Evolutionary conservation across 2,888 invertebrate species (phyloP), one percentile per base, ranked within the genome.

Genomic region (Cheiracanthium punctorium): DNA sequence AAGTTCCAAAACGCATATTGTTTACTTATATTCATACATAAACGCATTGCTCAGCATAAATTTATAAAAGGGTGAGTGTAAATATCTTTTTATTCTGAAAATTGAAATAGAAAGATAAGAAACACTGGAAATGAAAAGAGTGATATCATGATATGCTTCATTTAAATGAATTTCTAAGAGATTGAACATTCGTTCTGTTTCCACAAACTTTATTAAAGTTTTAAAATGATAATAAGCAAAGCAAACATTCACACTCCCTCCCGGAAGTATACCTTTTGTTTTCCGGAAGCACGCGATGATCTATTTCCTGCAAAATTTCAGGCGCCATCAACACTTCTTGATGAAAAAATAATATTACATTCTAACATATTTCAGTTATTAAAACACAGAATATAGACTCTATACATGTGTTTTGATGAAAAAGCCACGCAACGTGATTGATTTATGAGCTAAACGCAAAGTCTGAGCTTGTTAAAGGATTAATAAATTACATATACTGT

Each of bases 241-340:
- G 10, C 28, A 20, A 33, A 12, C 32, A 67, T 43, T 58, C 58
- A 58, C 58, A 58, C 58, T 48, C 41, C 69, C 81, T 87, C 77
- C 87, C 87, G 87, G 87, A 87, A 87, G 87, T 87, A 71, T 87
- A 81, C 81, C 87, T 87, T 87, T 87, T 87, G 87, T 87, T 87
- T 87, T 87, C 87, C 87, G 87, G 87, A 87, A 87, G 87, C 87
- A 87, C 87, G 87, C 87, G 87, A 86, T 72, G 37, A 75, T 48
- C 71, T 69, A 80, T 80, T 85, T 85, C 85, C 85, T 85, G 41
- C 33, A 14, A 58, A 72, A 80, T n/a, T 41, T 52, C 75, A 64
- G 85, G 80, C 85, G 85, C 85, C 85, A 70, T 79, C 69, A 48
- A 48, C 17, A 69, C 30, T 20, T 1, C 5, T 33, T 33, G 20